phyloP scores from a whole-genome alignment of 2,113 vertebrate genomes.

The Tonatia bakeri region DNA sequence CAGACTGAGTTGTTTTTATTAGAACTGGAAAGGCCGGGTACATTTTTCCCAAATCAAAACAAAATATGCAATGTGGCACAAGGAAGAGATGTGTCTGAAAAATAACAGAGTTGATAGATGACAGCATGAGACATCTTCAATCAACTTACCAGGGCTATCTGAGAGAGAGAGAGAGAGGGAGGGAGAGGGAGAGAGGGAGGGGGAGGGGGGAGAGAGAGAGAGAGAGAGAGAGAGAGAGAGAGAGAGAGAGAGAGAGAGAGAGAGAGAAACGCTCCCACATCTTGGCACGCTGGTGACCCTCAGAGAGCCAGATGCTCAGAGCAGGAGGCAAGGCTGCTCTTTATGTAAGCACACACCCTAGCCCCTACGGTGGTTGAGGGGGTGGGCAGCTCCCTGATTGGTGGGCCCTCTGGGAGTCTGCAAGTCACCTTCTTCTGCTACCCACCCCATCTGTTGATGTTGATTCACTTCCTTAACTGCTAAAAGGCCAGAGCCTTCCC shows the following conservation, averaged over 20 bases:
- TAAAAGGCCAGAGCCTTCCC: background rate
- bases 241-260: background rate
- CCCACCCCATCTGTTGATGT: background rate
- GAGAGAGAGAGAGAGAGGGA: background rate
- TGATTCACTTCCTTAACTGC: background rate
- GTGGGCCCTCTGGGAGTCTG: constrained; percentile 1
- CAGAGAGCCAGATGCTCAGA: background rate
- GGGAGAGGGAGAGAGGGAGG: background rate
- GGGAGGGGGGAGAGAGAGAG: too few species aligned
- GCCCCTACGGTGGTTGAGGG: background rate
- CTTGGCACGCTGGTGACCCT: background rate
- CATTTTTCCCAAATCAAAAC: background rate
- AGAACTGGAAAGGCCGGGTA: background rate
- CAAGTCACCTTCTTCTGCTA: background rate
- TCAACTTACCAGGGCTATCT: constrained; percentile 39
- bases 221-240: background rate
- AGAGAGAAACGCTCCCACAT: background rate
- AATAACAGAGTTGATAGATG: background rate
- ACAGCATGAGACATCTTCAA: background rate
- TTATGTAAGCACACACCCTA: background rate
- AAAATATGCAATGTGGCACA: background rate
- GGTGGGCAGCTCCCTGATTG: constrained; percentile 28
- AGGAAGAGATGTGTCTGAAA: background rate
- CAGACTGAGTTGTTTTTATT: background rate
- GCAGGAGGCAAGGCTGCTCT: background rate